phyloP scores from a whole-genome alignment of 64 coral and sea anemone species.

The Porites lutea region DNA sequence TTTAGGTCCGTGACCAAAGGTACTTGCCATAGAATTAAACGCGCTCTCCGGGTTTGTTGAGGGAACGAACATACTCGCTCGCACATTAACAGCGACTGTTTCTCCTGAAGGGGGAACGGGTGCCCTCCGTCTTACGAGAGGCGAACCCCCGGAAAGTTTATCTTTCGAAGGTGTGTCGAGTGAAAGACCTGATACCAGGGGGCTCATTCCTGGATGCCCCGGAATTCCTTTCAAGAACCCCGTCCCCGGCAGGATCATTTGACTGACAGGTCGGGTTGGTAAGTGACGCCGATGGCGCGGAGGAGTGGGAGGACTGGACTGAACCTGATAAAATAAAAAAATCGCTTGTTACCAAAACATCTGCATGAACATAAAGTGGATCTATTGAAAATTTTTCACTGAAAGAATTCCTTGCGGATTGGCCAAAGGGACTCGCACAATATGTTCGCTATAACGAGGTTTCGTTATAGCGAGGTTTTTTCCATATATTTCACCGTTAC shows the following conservation, averaged over 20 bases:
- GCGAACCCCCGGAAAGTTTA: constrained; percentile 47
- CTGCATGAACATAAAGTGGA: neutral
- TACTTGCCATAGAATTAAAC: constrained; percentile 64
- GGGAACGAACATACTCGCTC: constrained; percentile 67
- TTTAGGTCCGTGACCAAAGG: constrained; percentile 79
- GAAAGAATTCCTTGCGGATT: neutral
- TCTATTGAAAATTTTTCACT: neutral
- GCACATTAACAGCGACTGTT: constrained; percentile 78
- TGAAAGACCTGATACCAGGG: constrained; percentile 76
- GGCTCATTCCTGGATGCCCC: constrained; percentile 62
- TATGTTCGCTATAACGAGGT: too few species aligned
- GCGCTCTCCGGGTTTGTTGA: constrained; percentile 35
- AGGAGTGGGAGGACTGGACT: constrained; percentile 77
- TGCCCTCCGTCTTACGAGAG: constrained; percentile 71
- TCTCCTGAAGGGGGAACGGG: constrained; percentile 62
- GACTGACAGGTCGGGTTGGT: constrained; percentile 83
- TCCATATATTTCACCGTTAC: too few species aligned
- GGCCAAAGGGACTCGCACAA: neutral
- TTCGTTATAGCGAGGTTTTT: too few species aligned
- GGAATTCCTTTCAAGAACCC: constrained; percentile 44
- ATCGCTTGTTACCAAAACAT: neutral
- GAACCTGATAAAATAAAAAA: constrained; percentile 31
- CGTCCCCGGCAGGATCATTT: constrained; percentile 69
- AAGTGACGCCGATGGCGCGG: constrained; percentile 83
- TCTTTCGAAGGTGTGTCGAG: constrained; percentile 59